phyloP scores from a whole-genome alignment of 2,113 vertebrate genomes.

The Onychostruthus taczanowskii region DNA sequence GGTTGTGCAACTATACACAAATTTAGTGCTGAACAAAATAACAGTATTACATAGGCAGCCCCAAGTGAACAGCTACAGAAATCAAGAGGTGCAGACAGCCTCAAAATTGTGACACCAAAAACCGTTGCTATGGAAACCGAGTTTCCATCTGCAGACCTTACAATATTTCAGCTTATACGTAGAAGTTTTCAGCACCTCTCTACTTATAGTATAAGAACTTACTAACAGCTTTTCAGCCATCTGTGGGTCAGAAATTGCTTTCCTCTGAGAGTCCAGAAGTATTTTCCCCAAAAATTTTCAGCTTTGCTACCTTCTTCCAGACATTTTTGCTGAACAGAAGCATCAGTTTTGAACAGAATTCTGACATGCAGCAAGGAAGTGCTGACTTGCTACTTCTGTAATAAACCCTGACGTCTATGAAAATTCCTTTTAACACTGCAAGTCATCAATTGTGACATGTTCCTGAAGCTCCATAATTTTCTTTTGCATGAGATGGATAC shows the following conservation, averaged over 20 bases:
- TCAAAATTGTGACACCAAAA: neutral
- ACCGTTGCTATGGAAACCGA: constrained; percentile 20
- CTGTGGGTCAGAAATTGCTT: neutral
- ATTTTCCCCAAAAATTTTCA: neutral
- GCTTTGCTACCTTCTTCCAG: neutral
- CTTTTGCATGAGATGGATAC: neutral
- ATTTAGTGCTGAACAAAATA: neutral
- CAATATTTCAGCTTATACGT: neutral
- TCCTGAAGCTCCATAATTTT: neutral
- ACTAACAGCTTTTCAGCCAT: neutral
- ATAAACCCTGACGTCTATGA: neutral
- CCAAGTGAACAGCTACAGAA: neutral
- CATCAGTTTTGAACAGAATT: neutral
- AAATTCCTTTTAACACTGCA: neutral
- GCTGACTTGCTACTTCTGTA: neutral
- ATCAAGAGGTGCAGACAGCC: neutral
- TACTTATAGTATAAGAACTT: neutral
- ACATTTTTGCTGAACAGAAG: neutral
- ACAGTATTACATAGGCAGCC: neutral
- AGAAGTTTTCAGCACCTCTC: neutral
- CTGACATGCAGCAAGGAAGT: neutral
- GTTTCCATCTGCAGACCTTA: constrained; percentile 2
- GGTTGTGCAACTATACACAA: neutral
- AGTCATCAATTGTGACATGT: neutral
- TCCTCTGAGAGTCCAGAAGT: neutral